These are phyloP conservation scores for Apomyelois bistriatella DNA, from an alignment of 2,888 invertebrate genomes.

Conservation along the genomic window DNA sequence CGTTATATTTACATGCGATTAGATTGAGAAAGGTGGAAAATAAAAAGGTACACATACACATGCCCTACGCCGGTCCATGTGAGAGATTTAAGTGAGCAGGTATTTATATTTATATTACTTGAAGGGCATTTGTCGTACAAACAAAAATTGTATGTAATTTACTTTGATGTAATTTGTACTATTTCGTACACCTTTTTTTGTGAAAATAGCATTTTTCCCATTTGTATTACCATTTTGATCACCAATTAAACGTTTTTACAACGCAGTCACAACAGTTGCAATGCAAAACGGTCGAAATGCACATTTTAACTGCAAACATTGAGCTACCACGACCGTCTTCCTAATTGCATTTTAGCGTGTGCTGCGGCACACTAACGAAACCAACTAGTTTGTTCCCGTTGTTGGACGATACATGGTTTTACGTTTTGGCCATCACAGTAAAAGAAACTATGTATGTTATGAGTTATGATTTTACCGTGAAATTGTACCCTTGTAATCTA, in stretches of 20 bases:
- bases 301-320: constrained; percentile 38
- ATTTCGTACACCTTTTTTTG: background rate
- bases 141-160: too few relatives aligned
- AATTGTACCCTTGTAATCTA: too few relatives aligned
- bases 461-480: too few relatives aligned
- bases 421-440: background rate
- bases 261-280: background rate
- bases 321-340: constrained; percentile 31
- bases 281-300: constrained; percentile 1
- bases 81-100: too few relatives aligned
- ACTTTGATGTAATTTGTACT: too few relatives aligned
- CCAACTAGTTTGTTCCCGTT: constrained; percentile 53
- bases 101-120: too few relatives aligned
- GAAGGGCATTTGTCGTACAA: too few relatives aligned
- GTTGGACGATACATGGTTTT: constrained; percentile 30
- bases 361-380: constrained; percentile 57
- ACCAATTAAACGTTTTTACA: constrained; percentile 1
- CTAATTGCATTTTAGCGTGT: constrained; percentile 49
- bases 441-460: too few relatives aligned
- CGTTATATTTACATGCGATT: too few relatives aligned
- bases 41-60: too few relatives aligned
- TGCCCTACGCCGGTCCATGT: too few relatives aligned
- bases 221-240: background rate
- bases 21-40: too few relatives aligned
- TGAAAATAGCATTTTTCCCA: background rate